Percentiles rank a stretch among this genome's conserved stretches.
Conservation (phyloP, 2,113 vertebrate genomes). For the Eudorcas thomsonii region DNA sequence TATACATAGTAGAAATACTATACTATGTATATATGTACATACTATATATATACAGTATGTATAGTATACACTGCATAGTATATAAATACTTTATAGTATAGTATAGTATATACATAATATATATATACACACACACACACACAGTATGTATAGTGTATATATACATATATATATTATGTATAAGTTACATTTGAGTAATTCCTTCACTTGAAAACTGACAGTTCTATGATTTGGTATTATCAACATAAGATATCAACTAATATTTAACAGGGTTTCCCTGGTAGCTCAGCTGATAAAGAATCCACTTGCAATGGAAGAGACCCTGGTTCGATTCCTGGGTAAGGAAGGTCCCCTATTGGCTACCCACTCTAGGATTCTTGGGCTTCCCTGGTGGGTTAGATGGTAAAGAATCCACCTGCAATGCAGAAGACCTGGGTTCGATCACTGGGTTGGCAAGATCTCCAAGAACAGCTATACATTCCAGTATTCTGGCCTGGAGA, state of each 20-base stretch:
- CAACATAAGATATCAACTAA: neutral
- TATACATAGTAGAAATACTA: too few species aligned
- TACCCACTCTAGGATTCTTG: neutral
- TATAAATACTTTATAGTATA: too few species aligned
- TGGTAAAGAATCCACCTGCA: neutral
- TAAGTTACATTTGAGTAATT: neutral
- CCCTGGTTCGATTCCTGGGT: neutral
- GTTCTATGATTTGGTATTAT: neutral
- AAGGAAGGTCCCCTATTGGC: neutral
- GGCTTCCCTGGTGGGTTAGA: neutral
- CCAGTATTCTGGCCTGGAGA: neutral
- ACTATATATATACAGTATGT: too few species aligned
- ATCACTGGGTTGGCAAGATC: neutral
- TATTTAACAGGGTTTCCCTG: neutral
- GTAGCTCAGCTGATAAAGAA: neutral
- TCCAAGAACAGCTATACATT: neutral
- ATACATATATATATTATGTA: neutral
- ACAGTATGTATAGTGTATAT: too few species aligned
- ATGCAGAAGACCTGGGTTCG: neutral
- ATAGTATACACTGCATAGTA: too few species aligned
- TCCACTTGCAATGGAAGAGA: neutral
- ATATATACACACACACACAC: too few species aligned
- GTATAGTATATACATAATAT: too few species aligned
- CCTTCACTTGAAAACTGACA: neutral
- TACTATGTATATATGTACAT: too few species aligned